Base-by-base conservation (phyloP, 2,888 invertebrate genomes). In the Tachystola acroxantha region DNA sequence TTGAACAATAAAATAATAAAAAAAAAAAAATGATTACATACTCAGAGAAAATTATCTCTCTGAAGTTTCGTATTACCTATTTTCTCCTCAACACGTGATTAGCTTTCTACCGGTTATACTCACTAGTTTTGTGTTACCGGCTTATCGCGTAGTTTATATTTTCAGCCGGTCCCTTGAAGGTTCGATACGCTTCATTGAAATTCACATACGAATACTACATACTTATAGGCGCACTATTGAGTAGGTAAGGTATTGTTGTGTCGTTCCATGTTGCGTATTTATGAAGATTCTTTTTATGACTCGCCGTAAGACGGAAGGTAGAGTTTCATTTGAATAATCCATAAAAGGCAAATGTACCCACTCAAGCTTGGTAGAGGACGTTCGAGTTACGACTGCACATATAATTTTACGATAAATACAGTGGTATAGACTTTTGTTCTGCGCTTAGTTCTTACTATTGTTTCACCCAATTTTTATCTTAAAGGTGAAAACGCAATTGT, bases 251-350 rank as follows among this genome's bases (percentile, higher is more conserved):
- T 14, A 16, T 30, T 30, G 36, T 36, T 14, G 24, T 28, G 13
- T 13, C 16, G 12, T 33, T 45, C 45, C 40, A 39, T 42, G 40
- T 53, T 40, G 32, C 43, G 45, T 64, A 63, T 65, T 63, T 63
- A 64, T 62, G 57, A 59, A 57, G 51, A 58, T 56, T 53, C 57
- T 55, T 65, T 63, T 71, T 69, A 69, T 50, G 61, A 56, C 53
- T 55, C 52, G 49, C 55, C 53, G 54, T 52, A 54, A 65, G 61
- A 52, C 48, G 50, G 50, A 56, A 60, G 56, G 52, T 48, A 56
- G 45, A 53, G 47, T 50, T 58, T 56, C 57, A 69, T 72, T 72
- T 71, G 66, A 72, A 72, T 72, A 69, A 62, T 47, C 57, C 61
- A 65, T 71, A 66, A 65, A 64, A 61, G 48, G 49, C 45, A 53